phyloP scores from a whole-genome alignment of 2,113 vertebrate genomes.

The Piprites chloris region DNA sequence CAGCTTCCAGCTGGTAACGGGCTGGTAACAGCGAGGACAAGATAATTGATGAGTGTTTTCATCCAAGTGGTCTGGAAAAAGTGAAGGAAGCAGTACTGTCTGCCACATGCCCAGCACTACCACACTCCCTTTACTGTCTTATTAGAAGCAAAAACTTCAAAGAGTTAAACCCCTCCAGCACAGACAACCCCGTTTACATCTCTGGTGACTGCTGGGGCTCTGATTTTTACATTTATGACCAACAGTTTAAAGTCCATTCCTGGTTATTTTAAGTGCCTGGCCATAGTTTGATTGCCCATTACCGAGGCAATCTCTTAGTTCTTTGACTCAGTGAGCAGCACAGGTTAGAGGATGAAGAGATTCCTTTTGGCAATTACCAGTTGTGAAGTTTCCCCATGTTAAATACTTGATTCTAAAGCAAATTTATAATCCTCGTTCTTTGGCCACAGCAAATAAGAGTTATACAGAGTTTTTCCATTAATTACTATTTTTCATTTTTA shows the following conservation, averaged over 20 bases:
- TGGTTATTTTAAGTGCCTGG: constrained; percentile 41
- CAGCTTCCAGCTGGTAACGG: background rate
- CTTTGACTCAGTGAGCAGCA: constrained; percentile 44
- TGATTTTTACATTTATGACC: constrained; percentile 54
- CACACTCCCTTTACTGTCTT: background rate
- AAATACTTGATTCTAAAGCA: constrained; percentile 34
- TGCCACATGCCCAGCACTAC: accelerated
- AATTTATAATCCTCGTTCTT: constrained; percentile 50
- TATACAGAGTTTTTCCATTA: background rate
- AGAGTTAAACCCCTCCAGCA: background rate
- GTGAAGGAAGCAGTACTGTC: background rate
- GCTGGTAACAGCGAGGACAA: background rate
- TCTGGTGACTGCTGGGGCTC: background rate
- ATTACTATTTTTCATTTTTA: background rate
- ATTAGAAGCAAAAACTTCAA: background rate
- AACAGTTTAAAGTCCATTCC: constrained; percentile 33
- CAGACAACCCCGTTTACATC: background rate
- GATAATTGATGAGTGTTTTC: background rate
- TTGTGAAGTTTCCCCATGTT: background rate
- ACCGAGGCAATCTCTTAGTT: constrained; percentile 19
- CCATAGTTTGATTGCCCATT: constrained; percentile 50
- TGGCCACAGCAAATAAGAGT: constrained; percentile 2
- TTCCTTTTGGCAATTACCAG: background rate
- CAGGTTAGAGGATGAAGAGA: background rate
- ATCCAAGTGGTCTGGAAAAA: background rate